phyloP scores from a whole-genome alignment of 2,888 invertebrate genomes.

The Chloromyia formosa region DNA sequence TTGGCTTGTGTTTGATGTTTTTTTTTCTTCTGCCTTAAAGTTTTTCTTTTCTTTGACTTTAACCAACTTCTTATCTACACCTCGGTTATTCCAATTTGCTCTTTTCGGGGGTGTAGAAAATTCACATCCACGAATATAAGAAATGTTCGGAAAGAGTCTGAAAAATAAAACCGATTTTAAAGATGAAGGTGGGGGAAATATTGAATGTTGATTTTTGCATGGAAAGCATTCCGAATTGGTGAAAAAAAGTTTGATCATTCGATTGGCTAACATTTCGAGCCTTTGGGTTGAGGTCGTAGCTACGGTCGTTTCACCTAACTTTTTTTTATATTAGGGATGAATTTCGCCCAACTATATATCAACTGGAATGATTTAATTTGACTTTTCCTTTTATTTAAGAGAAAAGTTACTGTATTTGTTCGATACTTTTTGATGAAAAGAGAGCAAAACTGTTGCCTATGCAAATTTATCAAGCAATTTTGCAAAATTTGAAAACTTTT shows the following conservation, averaged over 20 bases:
- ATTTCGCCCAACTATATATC: background rate
- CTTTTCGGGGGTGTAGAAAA: background rate
- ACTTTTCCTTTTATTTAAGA: background rate
- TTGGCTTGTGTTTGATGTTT: conserved; percentile 7
- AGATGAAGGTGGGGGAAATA: background rate
- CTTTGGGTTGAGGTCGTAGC: background rate
- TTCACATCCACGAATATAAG: background rate
- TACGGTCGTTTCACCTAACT: background rate
- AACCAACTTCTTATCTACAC: background rate
- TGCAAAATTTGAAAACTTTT: too few relatives aligned
- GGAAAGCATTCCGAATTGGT: background rate
- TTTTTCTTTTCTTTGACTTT: background rate
- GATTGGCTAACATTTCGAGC: background rate
- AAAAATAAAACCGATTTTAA: conserved; percentile 3
- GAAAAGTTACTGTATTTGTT: background rate
- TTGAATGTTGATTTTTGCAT: background rate
- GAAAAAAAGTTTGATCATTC: background rate
- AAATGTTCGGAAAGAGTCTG: background rate
- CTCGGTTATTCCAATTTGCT: background rate
- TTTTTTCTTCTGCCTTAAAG: background rate
- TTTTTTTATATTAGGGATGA: background rate
- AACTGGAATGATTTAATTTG: conserved; percentile 4
- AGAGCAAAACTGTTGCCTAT: too few relatives aligned
- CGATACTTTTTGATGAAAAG: too few relatives aligned
- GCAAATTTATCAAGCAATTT: too few relatives aligned